Evolutionary conservation across 2,797 vertebrate species (phyloP), one percentile per base, ranked within the genome.

Genomic region (Ctenopoma kingsleyae): DNA sequence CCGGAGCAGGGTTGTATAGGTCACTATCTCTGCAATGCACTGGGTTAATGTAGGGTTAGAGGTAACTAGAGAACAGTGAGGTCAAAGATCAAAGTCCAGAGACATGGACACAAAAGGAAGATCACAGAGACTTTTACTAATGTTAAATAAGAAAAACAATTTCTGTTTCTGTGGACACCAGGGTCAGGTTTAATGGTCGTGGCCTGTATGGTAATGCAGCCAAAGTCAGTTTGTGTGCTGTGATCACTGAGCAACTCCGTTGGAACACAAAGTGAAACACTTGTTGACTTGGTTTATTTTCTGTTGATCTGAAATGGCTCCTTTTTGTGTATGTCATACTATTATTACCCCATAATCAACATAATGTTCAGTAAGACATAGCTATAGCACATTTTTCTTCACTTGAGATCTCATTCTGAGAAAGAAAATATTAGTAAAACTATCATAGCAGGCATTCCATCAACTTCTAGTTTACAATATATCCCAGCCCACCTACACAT

Each of bases 41-140:
- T 67, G 67, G 63, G 63, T 76, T 84, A 83, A 78, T 54, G 60
- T 55, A 55, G 50, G 61, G 70, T 81, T 62, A 53, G 48, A 46
- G 47, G 78, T 75, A 76, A 83, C 63, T 50, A 38, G 47, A 85
- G 58, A 72, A 22, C 20, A 54, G 56, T 2, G 1, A 50, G 82
- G 82, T 87, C 82, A 78, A 44, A 69, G 71, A 76, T 86, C 76
- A 88, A 81, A 84, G 57, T 58, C 13, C 46, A 49, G 40, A 22
- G 48, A 25, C 47, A 50, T 36, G 48, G 43, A 72, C n/a, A 47
- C 32, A 57, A 71, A 61, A 41, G 41, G 9, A 74, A 15, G 59
- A 82, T 67, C 55, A 62, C 40, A 70, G 15, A 74, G 41, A 71
- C 25, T 20, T 62, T 71, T 22, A 48, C 13, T 44, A 35, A 56